phyloP scores from a whole-genome alignment of 2,797 vertebrate genomes.

The Petrocephalus schoutedeni region DNA sequence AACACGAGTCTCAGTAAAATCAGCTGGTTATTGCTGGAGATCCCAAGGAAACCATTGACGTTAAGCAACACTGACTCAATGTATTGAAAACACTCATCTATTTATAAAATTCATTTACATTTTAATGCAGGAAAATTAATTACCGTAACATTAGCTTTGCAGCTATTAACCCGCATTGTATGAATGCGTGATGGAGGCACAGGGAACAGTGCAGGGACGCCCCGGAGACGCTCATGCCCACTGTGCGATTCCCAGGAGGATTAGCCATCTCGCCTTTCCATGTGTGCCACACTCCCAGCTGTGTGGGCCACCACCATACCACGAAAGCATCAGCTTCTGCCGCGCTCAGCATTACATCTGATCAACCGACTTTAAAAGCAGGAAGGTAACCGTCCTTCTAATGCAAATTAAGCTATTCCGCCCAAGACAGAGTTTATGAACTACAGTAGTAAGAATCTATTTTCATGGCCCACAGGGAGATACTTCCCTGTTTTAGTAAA shows the following conservation, averaged over 20 bases:
- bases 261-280: not conserved
- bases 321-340: not conserved
- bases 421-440: not conserved
- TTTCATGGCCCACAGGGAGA: not conserved
- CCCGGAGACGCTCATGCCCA: not conserved
- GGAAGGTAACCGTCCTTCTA: not conserved
- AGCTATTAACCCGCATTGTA: not conserved
- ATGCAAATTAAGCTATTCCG: not conserved
- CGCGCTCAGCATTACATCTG: not conserved
- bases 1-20: not conserved
- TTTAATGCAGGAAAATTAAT: not conserved
- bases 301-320: not conserved
- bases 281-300: not conserved
- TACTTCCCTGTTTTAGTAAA: not conserved
- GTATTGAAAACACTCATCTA: constrained; percentile 2
- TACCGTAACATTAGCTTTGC: not conserved
- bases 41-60: not conserved
- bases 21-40: not conserved
- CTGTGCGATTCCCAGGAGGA: not conserved
- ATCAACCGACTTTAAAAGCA: not conserved
- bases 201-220: not conserved
- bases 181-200: not conserved
- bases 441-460: not conserved
- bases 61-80: not conserved
- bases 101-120: constrained; percentile 6